Base-by-base conservation (phyloP, 2,888 invertebrate genomes). In the Nemotelus pantherinus region DNA sequence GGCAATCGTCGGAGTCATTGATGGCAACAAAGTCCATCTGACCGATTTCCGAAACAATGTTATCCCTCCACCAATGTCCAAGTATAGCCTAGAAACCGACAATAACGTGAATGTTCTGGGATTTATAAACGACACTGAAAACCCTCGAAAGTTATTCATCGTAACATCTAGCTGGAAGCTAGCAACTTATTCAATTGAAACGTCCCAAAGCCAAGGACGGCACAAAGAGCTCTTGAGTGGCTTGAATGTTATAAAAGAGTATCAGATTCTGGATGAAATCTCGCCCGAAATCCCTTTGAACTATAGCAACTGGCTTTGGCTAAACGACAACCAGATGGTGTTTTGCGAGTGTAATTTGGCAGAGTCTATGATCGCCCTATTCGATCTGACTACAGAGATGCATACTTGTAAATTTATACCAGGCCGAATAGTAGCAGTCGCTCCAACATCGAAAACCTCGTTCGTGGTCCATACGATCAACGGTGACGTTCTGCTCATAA, bases 51-150 rank as follows among this genome's bases (percentile, higher is more conserved):
- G 91, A 80, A 88, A 90, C 79, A 90, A 91, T 77, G 89, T 95
- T 44, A 89, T 95, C 9, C 97, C 97, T 47, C 97, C 97, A 1
- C 97, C 97, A 53, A 93, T 95, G 93, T 89, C 90, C 78, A 91
- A 92, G 72, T 88, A 89, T 75, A 88, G 89, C 81, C 83, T 94
- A 10, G 84, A 89, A 72, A 85, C 91, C 77, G 86, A 90, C 0
- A 84, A 86, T 45, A 87, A 90, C 79, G 89, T 93, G 2, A 91
- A 91, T 84, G 88, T 89, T 47, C 86, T 93, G 39, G 86, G 89
- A 79, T 92, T 93, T 87, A 88, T 90, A 67, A 89, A 90, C 43
- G 80, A 81, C 75, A 80, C 82, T 77, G 53, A 58, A 2, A 75
- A 88, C 81, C 82, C 88, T 53, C 90, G 90, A 81, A 83, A 86